Percentiles rank a stretch among this genome's conserved stretches.
Evolutionary conservation across 2,113 vertebrate genomes (phyloP).

Genomic region (Orcinus orca): DNA sequence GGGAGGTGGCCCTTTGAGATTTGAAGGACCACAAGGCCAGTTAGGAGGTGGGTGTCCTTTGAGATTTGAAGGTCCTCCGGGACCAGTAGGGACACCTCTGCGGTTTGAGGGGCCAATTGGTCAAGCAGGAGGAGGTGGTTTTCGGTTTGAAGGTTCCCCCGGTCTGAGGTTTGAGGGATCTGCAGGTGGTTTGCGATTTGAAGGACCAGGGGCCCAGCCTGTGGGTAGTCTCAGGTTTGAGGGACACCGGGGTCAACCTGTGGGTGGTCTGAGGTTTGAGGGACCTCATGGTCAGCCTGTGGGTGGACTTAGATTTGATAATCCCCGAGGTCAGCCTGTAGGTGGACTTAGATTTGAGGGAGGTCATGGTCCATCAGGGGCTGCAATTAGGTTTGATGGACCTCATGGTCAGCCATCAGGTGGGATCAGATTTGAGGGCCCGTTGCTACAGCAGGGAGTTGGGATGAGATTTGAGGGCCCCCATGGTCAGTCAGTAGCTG

Average conservation of each 20-base stretch:
- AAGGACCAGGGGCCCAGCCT: slow-evolving; percentile 85
- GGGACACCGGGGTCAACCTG: slow-evolving; percentile 84
- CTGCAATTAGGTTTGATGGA: slow-evolving; percentile 88
- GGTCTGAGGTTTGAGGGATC: slow-evolving; percentile 81
- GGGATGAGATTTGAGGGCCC: slow-evolving; percentile 87
- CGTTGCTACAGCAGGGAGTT: slow-evolving; percentile 82
- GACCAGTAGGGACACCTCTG: slow-evolving; percentile 80
- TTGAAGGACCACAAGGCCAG: slow-evolving; percentile 86
- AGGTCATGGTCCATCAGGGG: slow-evolving; percentile 84
- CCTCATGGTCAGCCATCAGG: slow-evolving; percentile 86
- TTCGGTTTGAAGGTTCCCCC: slow-evolving; percentile 84
- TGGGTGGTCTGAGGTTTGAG: slow-evolving; percentile 87
- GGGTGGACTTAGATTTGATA: slow-evolving; percentile 89
- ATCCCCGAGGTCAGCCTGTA: slow-evolving; percentile 84
- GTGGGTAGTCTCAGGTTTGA: slow-evolving; percentile 87
- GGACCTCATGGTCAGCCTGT: slow-evolving; percentile 86
- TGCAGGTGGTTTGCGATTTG: slow-evolving; percentile 86
- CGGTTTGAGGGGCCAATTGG: slow-evolving; percentile 88
- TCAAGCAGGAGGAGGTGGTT: slow-evolving; percentile 81
- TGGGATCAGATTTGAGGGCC: slow-evolving; percentile 85
- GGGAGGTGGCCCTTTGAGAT: slow-evolving; percentile 80
- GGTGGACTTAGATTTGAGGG: slow-evolving; percentile 86
- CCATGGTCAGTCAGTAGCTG: slow-evolving; percentile 79
- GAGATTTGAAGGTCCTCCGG: slow-evolving; percentile 83
- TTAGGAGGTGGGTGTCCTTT: slow-evolving; percentile 77